Evolutionary conservation across 2,888 invertebrate genomes (phyloP), one percentile per base, ranked within the genome.

Genomic region (Eupeodes latifasciatus): DNA sequence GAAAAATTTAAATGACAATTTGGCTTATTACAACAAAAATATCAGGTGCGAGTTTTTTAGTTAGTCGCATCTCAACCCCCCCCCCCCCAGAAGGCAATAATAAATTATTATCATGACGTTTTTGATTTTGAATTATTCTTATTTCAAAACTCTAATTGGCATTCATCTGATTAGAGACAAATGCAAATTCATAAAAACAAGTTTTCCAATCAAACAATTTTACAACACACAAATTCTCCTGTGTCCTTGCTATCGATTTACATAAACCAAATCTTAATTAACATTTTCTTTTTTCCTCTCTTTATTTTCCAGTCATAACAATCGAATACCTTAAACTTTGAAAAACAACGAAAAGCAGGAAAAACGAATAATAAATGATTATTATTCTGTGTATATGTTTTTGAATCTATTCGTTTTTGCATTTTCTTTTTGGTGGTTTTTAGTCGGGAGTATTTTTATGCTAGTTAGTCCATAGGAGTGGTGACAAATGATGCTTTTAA

Each of bases 401-500:
- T 40, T 55, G 14, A 7, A 16, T 14, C 49, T 4, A 11, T 51
- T 27, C 34, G 19, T 66, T 6, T 6, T 19, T 7, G 7, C 36
- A 36, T 36, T 36, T 27, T 27, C 12, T n/a, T 2, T 12, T 36
- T 36, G 11, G 16, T 19, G 19, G 14, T 40, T 36, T 36, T 16
- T n/a, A 69, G 40, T 40, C 40, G 36, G 4, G 40, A 11, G 36
- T 12, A 19, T 36, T 14, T n/a, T 55, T 40, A 19, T 1, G 11
- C 9, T 40, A 19, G 19, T 19, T 19, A 19, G 34, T 47, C 27
- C 16, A 53, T 55, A 69, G 55, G 40, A 55, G 40, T 40, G 69
- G 40, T 69, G 69, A 69, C 55, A 55, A 69, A 69, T 69, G 55
- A 69, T 53, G 53, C 40, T 55, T 55, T 69, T 40, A 69, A 69